A percentile compares a stretch with the other conserved stretches of the same genome.
These are phyloP conservation scores for Porites lutea DNA, from an alignment of 64 coral and sea anemone species.

Conservation along the genomic window DNA sequence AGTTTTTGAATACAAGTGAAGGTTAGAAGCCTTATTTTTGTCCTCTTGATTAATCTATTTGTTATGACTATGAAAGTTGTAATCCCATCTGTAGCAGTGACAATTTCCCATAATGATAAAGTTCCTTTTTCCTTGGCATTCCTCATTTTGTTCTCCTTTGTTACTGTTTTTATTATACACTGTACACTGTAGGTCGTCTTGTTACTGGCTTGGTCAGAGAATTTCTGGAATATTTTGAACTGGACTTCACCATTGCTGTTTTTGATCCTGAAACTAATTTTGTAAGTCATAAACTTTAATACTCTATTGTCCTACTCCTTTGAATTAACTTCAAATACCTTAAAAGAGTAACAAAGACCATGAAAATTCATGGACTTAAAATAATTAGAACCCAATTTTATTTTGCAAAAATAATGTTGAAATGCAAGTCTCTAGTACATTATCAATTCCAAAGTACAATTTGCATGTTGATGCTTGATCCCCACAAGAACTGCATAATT, in stretches of 20 bases:
- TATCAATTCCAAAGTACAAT: too few species aligned
- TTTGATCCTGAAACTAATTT: constrained; percentile 98
- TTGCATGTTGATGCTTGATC: too few species aligned
- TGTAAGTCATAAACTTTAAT: constrained; percentile 69
- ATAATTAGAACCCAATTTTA: too few species aligned
- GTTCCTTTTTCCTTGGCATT: too few species aligned
- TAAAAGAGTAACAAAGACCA: too few species aligned
- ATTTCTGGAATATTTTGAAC: constrained; percentile 96
- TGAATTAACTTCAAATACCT: background rate
- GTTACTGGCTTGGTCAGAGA: constrained; percentile 92
- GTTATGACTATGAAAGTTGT: background rate
- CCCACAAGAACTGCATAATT: too few species aligned
- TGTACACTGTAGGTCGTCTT: constrained; percentile 68
- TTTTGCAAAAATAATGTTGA: too few species aligned
- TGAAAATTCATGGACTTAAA: too few species aligned
- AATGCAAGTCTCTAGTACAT: too few species aligned
- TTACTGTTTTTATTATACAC: background rate
- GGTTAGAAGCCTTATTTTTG: constrained; percentile 36
- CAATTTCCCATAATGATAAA: too few species aligned
- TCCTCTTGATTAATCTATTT: background rate
- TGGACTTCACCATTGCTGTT: constrained; percentile 97
- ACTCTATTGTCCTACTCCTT: background rate
- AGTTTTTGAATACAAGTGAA: constrained; percentile 90
- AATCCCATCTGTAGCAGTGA: too few species aligned
- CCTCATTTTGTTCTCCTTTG: background rate